phyloP scores from a whole-genome alignment of 53 echinoderm and acorn worm genomes.

The Glandiceps talaboti region DNA sequence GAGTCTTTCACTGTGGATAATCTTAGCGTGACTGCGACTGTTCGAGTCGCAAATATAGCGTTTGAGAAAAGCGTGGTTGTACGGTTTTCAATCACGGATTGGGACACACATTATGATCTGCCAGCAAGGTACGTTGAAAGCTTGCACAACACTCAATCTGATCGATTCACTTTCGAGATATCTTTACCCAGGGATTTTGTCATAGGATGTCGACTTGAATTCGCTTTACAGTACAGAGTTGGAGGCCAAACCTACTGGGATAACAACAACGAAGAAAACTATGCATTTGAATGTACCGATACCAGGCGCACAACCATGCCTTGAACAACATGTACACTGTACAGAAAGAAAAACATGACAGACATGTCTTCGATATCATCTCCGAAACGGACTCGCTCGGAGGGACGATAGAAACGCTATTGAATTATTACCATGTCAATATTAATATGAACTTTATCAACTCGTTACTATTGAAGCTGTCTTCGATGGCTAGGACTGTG shows the following conservation, averaged over 20 bases:
- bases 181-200: constrained; percentile 44
- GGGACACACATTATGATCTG: constrained; percentile 52
- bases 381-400: too few relatives aligned
- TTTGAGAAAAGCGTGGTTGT: constrained; percentile 52
- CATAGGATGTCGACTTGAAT: constrained; percentile 39
- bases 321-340: too few relatives aligned
- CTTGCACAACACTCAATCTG: constrained; percentile 56
- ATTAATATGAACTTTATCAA: too few relatives aligned
- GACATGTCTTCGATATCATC: too few relatives aligned
- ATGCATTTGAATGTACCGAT: constrained; percentile 26
- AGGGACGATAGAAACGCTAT: too few relatives aligned
- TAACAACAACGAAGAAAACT: constrained; percentile 57
- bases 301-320: neutral
- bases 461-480: too few relatives aligned
- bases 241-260: constrained; percentile 48
- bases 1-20: constrained; percentile 54
- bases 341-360: too few relatives aligned
- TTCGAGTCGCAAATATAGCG: constrained; percentile 48
- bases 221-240: constrained; percentile 47
- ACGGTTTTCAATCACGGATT: constrained; percentile 42
- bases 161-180: constrained; percentile 69
- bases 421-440: too few relatives aligned
- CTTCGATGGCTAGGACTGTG: too few relatives aligned
- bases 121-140: constrained; percentile 54
- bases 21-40: constrained; percentile 51